Evolutionary conservation across 35 echinoderm and acorn worm species (phyloP).

Genomic region (Stichopus chloronotus): DNA sequence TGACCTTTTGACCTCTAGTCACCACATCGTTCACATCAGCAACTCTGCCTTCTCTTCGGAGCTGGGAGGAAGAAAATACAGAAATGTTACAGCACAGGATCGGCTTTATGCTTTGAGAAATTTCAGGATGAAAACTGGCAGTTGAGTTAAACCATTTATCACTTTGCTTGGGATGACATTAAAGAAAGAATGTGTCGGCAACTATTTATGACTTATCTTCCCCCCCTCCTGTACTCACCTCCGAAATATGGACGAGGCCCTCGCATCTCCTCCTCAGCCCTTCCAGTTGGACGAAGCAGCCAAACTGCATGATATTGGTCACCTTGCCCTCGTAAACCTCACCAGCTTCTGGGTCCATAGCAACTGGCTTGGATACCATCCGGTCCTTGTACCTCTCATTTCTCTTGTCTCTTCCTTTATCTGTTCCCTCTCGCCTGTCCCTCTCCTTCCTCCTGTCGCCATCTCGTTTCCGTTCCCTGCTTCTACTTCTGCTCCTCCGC

Average conservation of each 20-base stretch:
- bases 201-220: too few species aligned
- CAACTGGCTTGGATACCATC: conserved; percentile 81
- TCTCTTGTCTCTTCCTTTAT: conserved; percentile 46
- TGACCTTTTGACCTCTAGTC: conserved; percentile 87
- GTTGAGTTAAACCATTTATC: too few species aligned
- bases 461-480: neutral
- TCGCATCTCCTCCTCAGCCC: conserved; percentile 84
- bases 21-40: conserved; percentile 97
- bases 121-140: neutral
- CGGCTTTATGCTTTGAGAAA: neutral
- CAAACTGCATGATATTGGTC: conserved; percentile 94
- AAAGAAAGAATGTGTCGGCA: too few species aligned
- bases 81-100: neutral
- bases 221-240: conserved; percentile 54
- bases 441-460: conserved; percentile 29
- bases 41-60: conserved; percentile 89
- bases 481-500: neutral
- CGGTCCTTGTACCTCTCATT: conserved; percentile 70
- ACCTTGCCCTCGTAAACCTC: conserved; percentile 92
- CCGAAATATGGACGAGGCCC: conserved; percentile 94
- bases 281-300: conserved; percentile 96
- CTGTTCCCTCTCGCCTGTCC: conserved; percentile 60
- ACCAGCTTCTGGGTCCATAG: conserved; percentile 86
- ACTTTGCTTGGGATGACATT: too few species aligned
- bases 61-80: conserved; percentile 56